Evolutionary conservation across 2,888 invertebrate genomes (phyloP), one percentile per base, ranked within the genome.

Genomic region (Dryobotodes eremita): DNA sequence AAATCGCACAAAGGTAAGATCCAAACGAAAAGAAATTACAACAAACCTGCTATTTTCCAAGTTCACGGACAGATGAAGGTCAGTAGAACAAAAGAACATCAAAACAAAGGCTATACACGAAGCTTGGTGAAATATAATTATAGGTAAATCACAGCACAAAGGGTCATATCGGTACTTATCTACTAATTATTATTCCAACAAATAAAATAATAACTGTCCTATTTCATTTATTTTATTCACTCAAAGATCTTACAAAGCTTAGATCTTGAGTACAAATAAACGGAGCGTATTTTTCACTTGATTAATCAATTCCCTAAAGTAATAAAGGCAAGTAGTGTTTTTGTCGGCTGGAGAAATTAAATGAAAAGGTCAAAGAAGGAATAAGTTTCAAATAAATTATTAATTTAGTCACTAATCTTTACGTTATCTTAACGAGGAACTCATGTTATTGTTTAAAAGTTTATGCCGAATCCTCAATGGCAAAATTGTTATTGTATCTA

Each of bases 221-320:
- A 57, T 59, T 69, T 70, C 13, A 55, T 55, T 70, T 62, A 6
- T 42, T 61, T 70, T 55, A 59, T 75, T 78, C 15, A 36, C 55
- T 68, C 31, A n/a, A 64, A 57, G 13, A 61, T 65, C 53, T 55
- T n/a, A 31, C 53, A 65, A 71, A 71, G 17, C 53, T 53, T n/a
- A n/a, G n/a, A n/a, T n/a, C 55, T 55, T 20, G 15, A 36, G 10
- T 57, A 36, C 46, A 57, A 84, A 72, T 61, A 75, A 75, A 79
- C 11, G 31, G 13, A 76, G 61, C 17, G 61, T 76, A 70, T 70
- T 80, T 76, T 80, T 57, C 17, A 70, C n/a, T 76, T 80, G 55
- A 84, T 73, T 84, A 70, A 69, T 62, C 36, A 66, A 76, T 61
- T 73, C 70, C 69, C 69, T 26, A 46, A 84, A 72, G 55, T 72